Evolutionary conservation across 2,888 invertebrate genomes (phyloP).

Genomic region (Dicyrtoma fusca): DNA sequence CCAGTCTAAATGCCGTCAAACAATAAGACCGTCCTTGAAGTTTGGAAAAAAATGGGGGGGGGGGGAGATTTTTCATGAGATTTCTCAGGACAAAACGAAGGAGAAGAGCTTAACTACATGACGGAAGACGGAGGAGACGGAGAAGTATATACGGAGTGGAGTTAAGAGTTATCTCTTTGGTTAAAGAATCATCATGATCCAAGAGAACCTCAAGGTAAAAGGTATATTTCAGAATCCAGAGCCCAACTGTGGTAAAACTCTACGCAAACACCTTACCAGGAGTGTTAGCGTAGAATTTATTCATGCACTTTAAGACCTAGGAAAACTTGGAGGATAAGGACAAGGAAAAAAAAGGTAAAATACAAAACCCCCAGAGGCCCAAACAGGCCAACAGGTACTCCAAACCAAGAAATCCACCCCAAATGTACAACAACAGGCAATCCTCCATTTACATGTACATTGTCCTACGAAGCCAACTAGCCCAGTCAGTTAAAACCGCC

Average conservation of each 20-base stretch:
- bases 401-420: conserved; percentile 19
- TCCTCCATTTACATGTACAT: too few species aligned
- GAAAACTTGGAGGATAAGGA: conserved; percentile 16
- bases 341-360: conserved; percentile 28
- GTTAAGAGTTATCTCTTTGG: conserved; percentile 8
- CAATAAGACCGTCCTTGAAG: conserved; percentile 46
- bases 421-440: conserved; percentile 17
- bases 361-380: conserved; percentile 31
- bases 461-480: too few species aligned
- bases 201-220: conserved; percentile 25
- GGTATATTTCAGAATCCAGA: conserved; percentile 7
- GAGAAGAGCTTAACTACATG: conserved; percentile 13
- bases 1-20: conserved; percentile 5
- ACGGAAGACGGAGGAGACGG: conserved; percentile 3
- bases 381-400: conserved; percentile 31
- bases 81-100: conserved; percentile 26
- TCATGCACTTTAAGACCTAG: conserved; percentile 8
- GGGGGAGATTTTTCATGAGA: conserved; percentile 29
- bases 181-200: conserved; percentile 22
- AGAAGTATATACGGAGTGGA: neutral
- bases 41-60: conserved; percentile 24
- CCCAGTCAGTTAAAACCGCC: conserved; percentile 29
- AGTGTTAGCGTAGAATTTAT: neutral
- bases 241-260: conserved; percentile 6
- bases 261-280: conserved; percentile 20